A percentile compares a stretch with the other conserved stretches of the same genome.
Conservation (phyloP, 2,888 invertebrate species). For the Reticulitermes lucifugus region DNA sequence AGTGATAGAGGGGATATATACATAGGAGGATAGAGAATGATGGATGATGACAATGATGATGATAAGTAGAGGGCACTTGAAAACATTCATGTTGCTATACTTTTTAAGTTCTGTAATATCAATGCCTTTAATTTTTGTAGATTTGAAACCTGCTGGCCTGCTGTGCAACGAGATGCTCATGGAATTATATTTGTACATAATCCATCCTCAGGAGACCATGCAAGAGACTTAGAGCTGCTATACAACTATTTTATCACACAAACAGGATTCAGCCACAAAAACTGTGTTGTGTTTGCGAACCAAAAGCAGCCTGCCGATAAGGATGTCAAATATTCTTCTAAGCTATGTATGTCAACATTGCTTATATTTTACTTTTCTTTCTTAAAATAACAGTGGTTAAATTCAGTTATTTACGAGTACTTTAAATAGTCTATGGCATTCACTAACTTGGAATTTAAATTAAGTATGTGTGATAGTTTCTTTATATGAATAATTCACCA, state of each 20-base stretch:
- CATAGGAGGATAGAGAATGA: no score
- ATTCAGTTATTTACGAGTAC: slow-evolving; percentile 10
- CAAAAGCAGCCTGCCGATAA: slow-evolving; percentile 61
- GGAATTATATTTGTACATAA: slow-evolving; percentile 80
- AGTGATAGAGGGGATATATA: no score
- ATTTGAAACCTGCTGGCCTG: slow-evolving; percentile 82
- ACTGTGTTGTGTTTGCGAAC: slow-evolving; percentile 73
- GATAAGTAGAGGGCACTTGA: no score
- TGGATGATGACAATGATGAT: no score
- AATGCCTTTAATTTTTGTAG: slow-evolving; percentile 62
- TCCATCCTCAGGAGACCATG: slow-evolving; percentile 66
- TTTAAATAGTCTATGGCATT: background rate
- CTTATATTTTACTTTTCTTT: background rate
- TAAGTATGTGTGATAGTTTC: no score
- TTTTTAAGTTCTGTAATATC: no score
- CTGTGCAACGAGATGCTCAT: slow-evolving; percentile 74
- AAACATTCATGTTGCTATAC: no score
- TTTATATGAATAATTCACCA: no score
- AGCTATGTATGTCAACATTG: slow-evolving; percentile 65
- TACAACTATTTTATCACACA: slow-evolving; percentile 78
- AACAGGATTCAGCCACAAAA: slow-evolving; percentile 72
- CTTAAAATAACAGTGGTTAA: background rate
- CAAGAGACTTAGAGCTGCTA: slow-evolving; percentile 71
- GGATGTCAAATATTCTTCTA: slow-evolving; percentile 65
- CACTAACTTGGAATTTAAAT: no score